phyloP scores from a whole-genome alignment of 2,113 vertebrate species.

The Rutilus rutilus region DNA sequence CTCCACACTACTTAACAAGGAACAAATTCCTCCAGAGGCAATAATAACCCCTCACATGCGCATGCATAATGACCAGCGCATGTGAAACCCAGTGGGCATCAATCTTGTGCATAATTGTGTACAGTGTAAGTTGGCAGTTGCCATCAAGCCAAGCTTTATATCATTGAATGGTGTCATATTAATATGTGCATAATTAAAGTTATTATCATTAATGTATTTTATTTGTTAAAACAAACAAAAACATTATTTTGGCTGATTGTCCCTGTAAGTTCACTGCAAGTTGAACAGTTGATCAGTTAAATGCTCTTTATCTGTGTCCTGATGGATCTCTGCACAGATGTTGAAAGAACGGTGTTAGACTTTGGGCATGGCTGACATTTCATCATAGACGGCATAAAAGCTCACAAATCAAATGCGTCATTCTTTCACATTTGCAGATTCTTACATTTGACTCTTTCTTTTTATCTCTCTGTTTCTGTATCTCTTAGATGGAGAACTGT shows the following conservation, averaged over 20 bases:
- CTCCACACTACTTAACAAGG: slow-evolving; percentile 60
- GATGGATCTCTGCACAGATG: slow-evolving; percentile 25
- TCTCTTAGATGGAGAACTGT: slow-evolving; percentile 91
- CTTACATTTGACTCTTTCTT: background rate
- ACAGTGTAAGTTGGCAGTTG: slow-evolving; percentile 3
- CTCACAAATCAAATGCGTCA: slow-evolving; percentile 45
- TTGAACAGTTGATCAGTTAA: background rate
- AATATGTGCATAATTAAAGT: background rate
- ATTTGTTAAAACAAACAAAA: too few relatives aligned
- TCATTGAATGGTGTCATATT: background rate
- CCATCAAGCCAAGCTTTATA: slow-evolving; percentile 12
- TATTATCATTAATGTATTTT: too few relatives aligned
- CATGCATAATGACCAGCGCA: slow-evolving; percentile 10
- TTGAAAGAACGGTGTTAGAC: slow-evolving; percentile 46
- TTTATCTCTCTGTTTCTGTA: slow-evolving; percentile 44
- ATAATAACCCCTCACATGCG: slow-evolving; percentile 12
- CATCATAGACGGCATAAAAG: slow-evolving; percentile 54
- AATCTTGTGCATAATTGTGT: background rate
- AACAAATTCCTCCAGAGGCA: slow-evolving; percentile 37
- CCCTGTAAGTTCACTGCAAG: background rate
- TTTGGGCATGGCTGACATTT: slow-evolving; percentile 55
- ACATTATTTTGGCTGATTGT: background rate
- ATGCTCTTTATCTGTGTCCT: background rate
- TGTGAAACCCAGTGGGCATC: background rate
- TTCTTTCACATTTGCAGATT: background rate